A percentile compares a stretch with the other conserved stretches of the same genome.
These are phyloP conservation scores for Helicoverpa armigera DNA, from an alignment of 1,140 invertebrate genomes.

Conservation along the genomic window DNA sequence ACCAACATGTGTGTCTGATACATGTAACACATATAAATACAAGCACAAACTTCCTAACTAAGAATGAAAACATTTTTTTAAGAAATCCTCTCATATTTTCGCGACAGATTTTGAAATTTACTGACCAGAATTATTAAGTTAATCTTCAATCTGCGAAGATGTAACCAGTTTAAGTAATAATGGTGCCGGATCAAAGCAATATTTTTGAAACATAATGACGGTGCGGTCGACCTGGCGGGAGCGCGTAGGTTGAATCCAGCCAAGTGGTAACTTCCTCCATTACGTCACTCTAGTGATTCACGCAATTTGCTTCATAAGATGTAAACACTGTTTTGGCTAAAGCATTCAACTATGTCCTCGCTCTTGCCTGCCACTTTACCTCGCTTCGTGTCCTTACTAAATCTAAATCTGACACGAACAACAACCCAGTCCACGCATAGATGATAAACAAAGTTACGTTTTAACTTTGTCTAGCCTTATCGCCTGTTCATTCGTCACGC, in stretches of 20 bases:
- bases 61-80: constrained; percentile 18
- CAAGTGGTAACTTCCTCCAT: constrained; percentile 82
- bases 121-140: constrained; percentile 55
- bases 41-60: background rate
- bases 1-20: background rate
- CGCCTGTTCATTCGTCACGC: constrained; percentile 51
- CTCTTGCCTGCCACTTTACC: constrained; percentile 27
- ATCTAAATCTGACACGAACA: constrained; percentile 49
- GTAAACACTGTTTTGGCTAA: constrained; percentile 51
- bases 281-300: constrained; percentile 81
- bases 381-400: constrained; percentile 53
- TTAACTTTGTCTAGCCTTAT: constrained; percentile 44
- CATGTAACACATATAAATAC: background rate
- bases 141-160: constrained; percentile 53
- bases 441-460: constrained; percentile 32
- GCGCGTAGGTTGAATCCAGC: constrained; percentile 72
- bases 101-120: constrained; percentile 46
- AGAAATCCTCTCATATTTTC: constrained; percentile 1
- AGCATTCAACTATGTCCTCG: constrained; percentile 66
- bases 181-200: constrained; percentile 60
- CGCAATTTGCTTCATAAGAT: constrained; percentile 56
- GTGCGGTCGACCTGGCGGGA: constrained; percentile 61
- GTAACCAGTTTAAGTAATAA: constrained; percentile 58
- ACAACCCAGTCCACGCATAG: constrained; percentile 30
- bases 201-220: constrained; percentile 66